These are phyloP conservation scores for Zhuqinia jingwanae DNA, from an alignment of 2,888 invertebrate species.

Conservation along the genomic window DNA sequence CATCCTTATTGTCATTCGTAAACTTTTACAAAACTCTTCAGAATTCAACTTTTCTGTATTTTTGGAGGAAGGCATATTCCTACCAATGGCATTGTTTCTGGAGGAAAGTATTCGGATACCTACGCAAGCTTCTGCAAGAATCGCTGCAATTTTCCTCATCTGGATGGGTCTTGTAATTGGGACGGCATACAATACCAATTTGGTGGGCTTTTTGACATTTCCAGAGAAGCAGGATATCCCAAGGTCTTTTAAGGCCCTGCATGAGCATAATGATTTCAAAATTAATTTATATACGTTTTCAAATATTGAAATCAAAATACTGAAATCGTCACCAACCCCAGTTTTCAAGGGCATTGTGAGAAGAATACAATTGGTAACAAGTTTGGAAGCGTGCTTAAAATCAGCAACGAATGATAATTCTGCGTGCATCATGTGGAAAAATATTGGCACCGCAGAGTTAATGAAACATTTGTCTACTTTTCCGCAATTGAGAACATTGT, in stretches of 20 bases:
- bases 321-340: conserved; percentile 31
- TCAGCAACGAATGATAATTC: neutral
- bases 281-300: conserved; percentile 17
- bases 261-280: neutral
- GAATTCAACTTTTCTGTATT: neutral
- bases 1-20: neutral
- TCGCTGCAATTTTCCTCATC: conserved; percentile 6
- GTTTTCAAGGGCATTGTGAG: neutral
- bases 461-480: neutral
- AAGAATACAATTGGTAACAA: neutral
- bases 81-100: conserved; percentile 52
- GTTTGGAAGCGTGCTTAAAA: conserved; percentile 4
- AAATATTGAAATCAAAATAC: neutral
- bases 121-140: neutral
- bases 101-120: conserved; percentile 42
- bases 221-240: conserved; percentile 32
- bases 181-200: conserved; percentile 26
- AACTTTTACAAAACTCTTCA: neutral
- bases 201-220: conserved; percentile 54
- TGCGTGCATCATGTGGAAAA: conserved; percentile 29
- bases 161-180: conserved; percentile 24
- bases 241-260: neutral
- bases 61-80: conserved; percentile 30
- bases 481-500: neutral
- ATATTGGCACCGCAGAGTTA: neutral